These are phyloP conservation scores for Cliona cf. orientalis DNA, from an alignment of 37 sponge, comb jelly and placozoan genomes.

Conservation along the genomic window DNA sequence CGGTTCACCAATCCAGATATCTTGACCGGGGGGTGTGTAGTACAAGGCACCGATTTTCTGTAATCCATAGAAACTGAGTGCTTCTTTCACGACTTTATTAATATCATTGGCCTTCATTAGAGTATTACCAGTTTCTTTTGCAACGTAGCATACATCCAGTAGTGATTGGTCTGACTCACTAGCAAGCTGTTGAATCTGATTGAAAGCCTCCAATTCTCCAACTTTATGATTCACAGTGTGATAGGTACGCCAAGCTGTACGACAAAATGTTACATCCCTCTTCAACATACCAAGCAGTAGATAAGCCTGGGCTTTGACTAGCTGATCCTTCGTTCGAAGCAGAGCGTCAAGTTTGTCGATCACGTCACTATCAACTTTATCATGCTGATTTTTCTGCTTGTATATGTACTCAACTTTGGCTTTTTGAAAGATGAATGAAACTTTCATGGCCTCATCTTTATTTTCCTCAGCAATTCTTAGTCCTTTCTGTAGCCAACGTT, in stretches of 20 bases:
- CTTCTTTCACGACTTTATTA: slow-evolving; percentile 27
- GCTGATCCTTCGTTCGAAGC: neutral
- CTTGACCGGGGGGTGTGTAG: neutral
- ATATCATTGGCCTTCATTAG: neutral
- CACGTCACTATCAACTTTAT: neutral
- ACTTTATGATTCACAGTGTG: slow-evolving; percentile 10
- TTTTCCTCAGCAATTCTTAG: neutral
- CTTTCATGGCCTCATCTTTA: neutral
- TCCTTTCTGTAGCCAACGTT: slow-evolving; percentile 30
- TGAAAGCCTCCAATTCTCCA: slow-evolving; percentile 50
- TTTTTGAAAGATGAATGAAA: slow-evolving; percentile 9
- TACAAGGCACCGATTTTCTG: slow-evolving; percentile 25
- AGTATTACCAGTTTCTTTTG: neutral
- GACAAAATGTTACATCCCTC: neutral
- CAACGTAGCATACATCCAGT: slow-evolving; percentile 25
- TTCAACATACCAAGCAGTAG: slow-evolving; percentile 26
- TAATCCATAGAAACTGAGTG: slow-evolving; percentile 36
- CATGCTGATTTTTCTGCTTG: neutral
- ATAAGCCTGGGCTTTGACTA: slow-evolving; percentile 13
- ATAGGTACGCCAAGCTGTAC: slow-evolving; percentile 10
- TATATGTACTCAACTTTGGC: neutral
- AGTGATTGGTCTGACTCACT: too few species aligned
- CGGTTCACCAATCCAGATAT: slow-evolving; percentile 32
- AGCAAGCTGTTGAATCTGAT: slow-evolving; percentile 15
- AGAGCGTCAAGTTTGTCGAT: neutral